A percentile compares a stretch with the other conserved stretches of the same genome.
These are phyloP conservation scores for Lamprologus tigripictilis DNA, from an alignment of 2,113 vertebrate species.

Conservation along the genomic window DNA sequence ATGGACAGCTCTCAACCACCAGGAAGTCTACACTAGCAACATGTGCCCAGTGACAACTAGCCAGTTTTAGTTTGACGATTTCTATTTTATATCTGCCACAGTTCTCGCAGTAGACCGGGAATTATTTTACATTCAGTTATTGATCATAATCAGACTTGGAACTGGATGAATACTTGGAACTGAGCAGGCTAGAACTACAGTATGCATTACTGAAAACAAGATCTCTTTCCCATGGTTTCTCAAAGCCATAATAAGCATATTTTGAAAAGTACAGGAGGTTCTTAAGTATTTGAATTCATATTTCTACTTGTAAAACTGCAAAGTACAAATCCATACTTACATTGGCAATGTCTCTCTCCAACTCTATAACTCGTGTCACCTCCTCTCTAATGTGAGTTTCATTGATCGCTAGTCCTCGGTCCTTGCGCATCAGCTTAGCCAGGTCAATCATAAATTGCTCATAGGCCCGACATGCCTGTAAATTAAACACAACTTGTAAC, in stretches of 20 bases:
- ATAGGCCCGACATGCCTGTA: slow-evolving; percentile 85
- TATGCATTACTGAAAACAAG: not conserved
- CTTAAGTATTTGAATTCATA: not conserved
- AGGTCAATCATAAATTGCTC: slow-evolving; percentile 87
- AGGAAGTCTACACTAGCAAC: not conserved
- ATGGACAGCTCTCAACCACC: not conserved
- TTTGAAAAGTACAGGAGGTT: not conserved
- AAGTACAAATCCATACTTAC: slow-evolving; percentile 68
- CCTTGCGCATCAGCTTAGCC: slow-evolving; percentile 80
- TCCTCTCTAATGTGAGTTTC: slow-evolving; percentile 70
- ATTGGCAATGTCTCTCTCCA: slow-evolving; percentile 90
- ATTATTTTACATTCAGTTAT: not conserved
- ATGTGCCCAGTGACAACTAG: not conserved
- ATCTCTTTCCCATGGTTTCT: not conserved
- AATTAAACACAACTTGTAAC: not conserved
- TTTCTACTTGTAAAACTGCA: not conserved
- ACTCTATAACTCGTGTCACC: slow-evolving; percentile 76
- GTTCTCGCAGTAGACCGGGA: not conserved
- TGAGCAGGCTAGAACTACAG: not conserved
- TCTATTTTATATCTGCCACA: not conserved
- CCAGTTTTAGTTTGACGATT: not conserved
- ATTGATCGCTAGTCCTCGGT: slow-evolving; percentile 67
- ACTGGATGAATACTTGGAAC: not conserved
- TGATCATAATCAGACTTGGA: not conserved
- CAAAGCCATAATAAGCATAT: not conserved